Percentiles rank a stretch among this genome's conserved stretches.
Conservation (phyloP, 2,888 invertebrate species). For the Phrixothrix hirtus region DNA sequence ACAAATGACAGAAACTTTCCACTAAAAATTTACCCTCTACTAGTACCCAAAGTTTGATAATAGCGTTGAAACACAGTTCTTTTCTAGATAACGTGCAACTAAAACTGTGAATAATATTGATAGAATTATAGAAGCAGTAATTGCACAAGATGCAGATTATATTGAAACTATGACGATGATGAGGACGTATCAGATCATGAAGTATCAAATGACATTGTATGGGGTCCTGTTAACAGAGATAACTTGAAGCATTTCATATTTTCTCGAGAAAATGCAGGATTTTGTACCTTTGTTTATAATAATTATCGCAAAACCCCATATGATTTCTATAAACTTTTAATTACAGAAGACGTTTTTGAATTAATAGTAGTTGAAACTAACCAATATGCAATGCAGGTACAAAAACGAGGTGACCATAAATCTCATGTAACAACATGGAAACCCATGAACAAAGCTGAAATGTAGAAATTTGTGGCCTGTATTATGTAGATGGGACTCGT, state of each 20-base stretch:
- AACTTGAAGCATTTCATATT: background rate
- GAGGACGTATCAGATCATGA: background rate
- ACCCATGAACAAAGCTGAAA: no score
- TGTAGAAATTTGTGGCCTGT: background rate
- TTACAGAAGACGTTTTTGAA: background rate
- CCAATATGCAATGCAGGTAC: no score
- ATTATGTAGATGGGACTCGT: background rate
- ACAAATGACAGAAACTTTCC: no score
- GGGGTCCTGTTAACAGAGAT: background rate
- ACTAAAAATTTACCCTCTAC: no score
- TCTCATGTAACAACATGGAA: no score
- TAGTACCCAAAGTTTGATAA: no score
- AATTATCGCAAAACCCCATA: background rate
- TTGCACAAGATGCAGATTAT: background rate
- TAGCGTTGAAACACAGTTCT: no score
- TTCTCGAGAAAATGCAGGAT: background rate
- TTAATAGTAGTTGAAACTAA: background rate
- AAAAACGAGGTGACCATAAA: no score
- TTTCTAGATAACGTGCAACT: no score
- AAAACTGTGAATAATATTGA: no score
- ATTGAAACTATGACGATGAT: background rate
- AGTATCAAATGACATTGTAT: background rate
- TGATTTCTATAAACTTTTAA: background rate
- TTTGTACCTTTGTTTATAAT: background rate
- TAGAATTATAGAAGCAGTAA: background rate